A percentile compares a stretch with the other conserved stretches of the same genome.
phyloP scores from a whole-genome alignment of 2,113 vertebrate species.

The Limanda limanda region DNA sequence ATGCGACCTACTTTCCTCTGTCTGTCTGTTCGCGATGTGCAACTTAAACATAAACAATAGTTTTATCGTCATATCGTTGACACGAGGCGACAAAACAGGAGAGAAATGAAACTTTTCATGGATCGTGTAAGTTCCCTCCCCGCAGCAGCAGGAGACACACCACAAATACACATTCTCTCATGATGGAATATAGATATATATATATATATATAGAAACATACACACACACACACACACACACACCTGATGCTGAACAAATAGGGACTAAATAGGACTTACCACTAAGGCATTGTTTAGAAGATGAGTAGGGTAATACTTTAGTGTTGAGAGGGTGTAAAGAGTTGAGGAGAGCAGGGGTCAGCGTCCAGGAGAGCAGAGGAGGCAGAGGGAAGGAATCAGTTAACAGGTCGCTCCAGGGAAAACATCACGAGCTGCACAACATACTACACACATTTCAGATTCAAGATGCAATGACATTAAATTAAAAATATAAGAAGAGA shows the following conservation, averaged over 20 bases:
- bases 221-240: slow-evolving; percentile 39
- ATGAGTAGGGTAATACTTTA: slow-evolving; percentile 84
- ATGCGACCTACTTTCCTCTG: neutral
- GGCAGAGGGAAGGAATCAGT: slow-evolving; percentile 80
- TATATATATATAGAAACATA: slow-evolving; percentile 9
- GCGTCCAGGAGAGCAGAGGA: slow-evolving; percentile 80
- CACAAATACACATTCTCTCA: neutral
- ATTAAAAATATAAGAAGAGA: neutral
- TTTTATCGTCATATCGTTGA: no score
- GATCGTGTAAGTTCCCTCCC: neutral
- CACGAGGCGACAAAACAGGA: neutral
- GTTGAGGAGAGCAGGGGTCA: slow-evolving; percentile 80
- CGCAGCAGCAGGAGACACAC: slow-evolving; percentile 2
- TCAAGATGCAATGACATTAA: slow-evolving; percentile 31
- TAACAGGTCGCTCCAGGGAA: slow-evolving; percentile 77
- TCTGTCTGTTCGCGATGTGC: neutral
- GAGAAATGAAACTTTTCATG: slow-evolving; percentile 6
- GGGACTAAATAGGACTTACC: slow-evolving; percentile 79
- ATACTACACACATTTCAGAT: slow-evolving; percentile 43
- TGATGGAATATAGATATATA: neutral
- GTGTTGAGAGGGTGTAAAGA: slow-evolving; percentile 81
- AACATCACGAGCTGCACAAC: slow-evolving; percentile 59
- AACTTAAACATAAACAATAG: no score
- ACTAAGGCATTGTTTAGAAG: slow-evolving; percentile 85
- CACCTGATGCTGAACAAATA: slow-evolving; percentile 74